These are phyloP conservation scores for Caenorhabditis latens DNA, from an alignment of 1,140 invertebrate genomes.

Conservation along the genomic window DNA sequence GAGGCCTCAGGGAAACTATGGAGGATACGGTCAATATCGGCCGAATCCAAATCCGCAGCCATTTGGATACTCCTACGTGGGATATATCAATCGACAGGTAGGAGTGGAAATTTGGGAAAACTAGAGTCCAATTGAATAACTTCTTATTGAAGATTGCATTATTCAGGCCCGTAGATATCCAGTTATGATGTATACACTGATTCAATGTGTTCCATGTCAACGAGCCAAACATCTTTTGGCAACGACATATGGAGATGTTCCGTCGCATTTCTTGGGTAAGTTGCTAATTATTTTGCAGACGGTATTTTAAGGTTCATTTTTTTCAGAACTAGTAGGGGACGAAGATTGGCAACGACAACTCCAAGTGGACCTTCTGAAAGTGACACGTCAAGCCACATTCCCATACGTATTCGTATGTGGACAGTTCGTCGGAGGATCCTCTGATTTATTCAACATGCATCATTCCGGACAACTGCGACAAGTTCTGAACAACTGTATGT, in stretches of 20 bases:
- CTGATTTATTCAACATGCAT: slow-evolving; percentile 77
- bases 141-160: neutral
- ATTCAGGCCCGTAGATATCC: slow-evolving; percentile 61
- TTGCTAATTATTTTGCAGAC: neutral
- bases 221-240: slow-evolving; percentile 66
- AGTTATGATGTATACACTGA: slow-evolving; percentile 67
- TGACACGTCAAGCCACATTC: slow-evolving; percentile 76
- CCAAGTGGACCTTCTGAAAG: slow-evolving; percentile 76
- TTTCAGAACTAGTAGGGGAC: slow-evolving; percentile 70
- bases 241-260: slow-evolving; percentile 58
- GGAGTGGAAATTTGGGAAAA: neutral
- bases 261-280: slow-evolving; percentile 61
- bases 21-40: slow-evolving; percentile 13
- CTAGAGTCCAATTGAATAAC: no score
- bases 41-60: slow-evolving; percentile 19
- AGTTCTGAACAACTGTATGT: slow-evolving; percentile 71
- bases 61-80: slow-evolving; percentile 24
- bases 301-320: neutral
- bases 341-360: slow-evolving; percentile 77
- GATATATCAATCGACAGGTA: slow-evolving; percentile 45
- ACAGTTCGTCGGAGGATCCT: slow-evolving; percentile 75
- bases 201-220: slow-evolving; percentile 66
- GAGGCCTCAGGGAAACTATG: slow-evolving; percentile 6
- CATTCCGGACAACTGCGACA: slow-evolving; percentile 74
- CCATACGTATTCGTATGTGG: slow-evolving; percentile 77